Evolutionary conservation across 2,888 invertebrate genomes (phyloP), one percentile per base, ranked within the genome.

Genomic region (Acronicta leporina): DNA sequence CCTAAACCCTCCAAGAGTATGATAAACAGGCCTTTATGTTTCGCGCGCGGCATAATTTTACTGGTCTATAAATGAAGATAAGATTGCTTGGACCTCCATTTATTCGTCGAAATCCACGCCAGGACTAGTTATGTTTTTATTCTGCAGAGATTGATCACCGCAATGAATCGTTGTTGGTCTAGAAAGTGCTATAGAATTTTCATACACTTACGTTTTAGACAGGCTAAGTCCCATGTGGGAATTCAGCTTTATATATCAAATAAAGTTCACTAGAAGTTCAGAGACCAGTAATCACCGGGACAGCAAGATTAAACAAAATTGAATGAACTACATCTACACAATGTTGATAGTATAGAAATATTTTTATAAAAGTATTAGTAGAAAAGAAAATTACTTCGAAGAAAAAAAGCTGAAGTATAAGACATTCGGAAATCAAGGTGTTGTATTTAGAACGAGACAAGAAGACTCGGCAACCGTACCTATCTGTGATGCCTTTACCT

Each of bases 21-120:
- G 89, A 91, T 92, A 91, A 92, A 91, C 88, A 85, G 83, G 70
- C 84, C 84, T 87, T 88, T 90, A 89, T 90, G 85, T 87, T 88
- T 87, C 85, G 86, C 87, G 79, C 83, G 83, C 80, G 85, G 83
- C 85, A 86, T 90, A 91, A 91, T 91, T 92, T 91, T 88, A 91
- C 88, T 88, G 88, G 87, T 87, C 91, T 89, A 90, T 92, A 91
- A 91, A 91, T 89, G 89, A 91, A 87, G 90, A 91, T 92, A 92
- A 91, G 89, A 89, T 90, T 89, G 86, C 86, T 77, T 80, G 80
- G 80, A 84, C 83, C 68, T 68, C 59, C 77, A 88, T 90, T 89
- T 86, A 87, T 85, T 81, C 85, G 82, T 79, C 84, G 83, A 83
- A 83, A 81, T 82, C 72, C 71, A 77, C 78, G 83, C 82, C 79